Evolutionary conservation across 2,888 invertebrate genomes (phyloP).

Genomic region (Trichacis sp.): DNA sequence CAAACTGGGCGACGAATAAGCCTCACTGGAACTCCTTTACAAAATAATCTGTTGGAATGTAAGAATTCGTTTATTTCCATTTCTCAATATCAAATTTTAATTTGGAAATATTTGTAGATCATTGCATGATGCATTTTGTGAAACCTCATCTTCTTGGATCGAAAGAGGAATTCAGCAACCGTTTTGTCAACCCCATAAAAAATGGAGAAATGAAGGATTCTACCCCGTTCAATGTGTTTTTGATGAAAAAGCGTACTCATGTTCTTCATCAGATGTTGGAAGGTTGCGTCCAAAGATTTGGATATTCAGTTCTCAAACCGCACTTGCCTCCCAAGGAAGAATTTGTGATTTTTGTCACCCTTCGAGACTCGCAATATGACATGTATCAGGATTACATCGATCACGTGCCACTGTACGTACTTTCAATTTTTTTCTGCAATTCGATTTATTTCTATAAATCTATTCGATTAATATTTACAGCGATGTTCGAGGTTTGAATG

Average conservation of each 20-base stretch:
- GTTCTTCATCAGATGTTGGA: conserved; percentile 94
- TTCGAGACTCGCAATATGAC: conserved; percentile 85
- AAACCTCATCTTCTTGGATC: conserved; percentile 94
- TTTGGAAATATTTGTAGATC: conserved; percentile 74
- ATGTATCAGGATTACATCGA: conserved; percentile 85
- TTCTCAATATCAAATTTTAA: not conserved
- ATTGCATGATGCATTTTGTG: conserved; percentile 99
- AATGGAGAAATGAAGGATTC: conserved; percentile 97
- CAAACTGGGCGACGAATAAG: conserved; percentile 88
- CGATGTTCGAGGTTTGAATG: conserved; percentile 47
- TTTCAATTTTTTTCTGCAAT: not conserved
- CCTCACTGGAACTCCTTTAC: conserved; percentile 96
- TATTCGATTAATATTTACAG: conserved; percentile 32
- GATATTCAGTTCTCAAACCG: conserved; percentile 92
- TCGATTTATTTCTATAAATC: conserved; percentile 33
- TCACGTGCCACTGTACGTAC: conserved; percentile 72
- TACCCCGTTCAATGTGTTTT: conserved; percentile 87
- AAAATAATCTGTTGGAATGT: conserved; percentile 96
- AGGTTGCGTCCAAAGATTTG: conserved; percentile 91
- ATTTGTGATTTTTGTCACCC: conserved; percentile 89
- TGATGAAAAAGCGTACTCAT: conserved; percentile 95
- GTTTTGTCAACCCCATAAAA: conserved; percentile 96
- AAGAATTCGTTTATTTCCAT: conserved; percentile 56
- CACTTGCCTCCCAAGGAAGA: conserved; percentile 97
- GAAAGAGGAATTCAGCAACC: conserved; percentile 91